A percentile compares a stretch with the other conserved stretches of the same genome.
These are phyloP conservation scores for Bubalus kerabau DNA, from an alignment of 2,113 vertebrate genomes.

Conservation along the genomic window DNA sequence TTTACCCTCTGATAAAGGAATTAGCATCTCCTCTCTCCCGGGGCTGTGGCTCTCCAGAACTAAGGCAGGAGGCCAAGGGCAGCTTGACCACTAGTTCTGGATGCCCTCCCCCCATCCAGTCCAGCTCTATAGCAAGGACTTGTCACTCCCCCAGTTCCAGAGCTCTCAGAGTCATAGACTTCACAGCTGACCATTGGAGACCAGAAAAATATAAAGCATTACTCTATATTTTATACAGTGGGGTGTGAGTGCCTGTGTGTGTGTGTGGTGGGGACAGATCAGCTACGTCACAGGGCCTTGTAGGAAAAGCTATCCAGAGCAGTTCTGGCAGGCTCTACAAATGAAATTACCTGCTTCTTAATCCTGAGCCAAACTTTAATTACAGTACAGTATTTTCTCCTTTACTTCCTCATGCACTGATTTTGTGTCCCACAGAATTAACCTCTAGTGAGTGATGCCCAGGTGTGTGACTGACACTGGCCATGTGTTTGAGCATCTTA, in stretches of 20 bases:
- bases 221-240: background rate
- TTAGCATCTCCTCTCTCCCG: conserved; percentile 24
- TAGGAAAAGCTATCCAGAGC: background rate
- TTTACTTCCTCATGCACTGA: background rate
- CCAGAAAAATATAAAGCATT: background rate
- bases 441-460: background rate
- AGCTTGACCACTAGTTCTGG: background rate
- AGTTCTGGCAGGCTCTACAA: background rate
- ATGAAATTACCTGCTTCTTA: background rate
- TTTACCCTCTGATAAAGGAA: conserved; percentile 50
- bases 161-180: background rate
- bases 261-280: background rate
- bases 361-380: background rate
- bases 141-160: background rate
- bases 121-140: background rate
- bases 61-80: background rate
- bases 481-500: background rate
- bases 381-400: background rate
- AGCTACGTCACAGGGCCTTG: background rate
- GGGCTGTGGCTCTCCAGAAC: background rate
- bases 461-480: background rate
- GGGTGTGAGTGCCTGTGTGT: background rate
- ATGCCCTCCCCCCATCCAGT: background rate
- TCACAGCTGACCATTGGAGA: background rate
- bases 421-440: background rate